Percentiles rank a stretch among this genome's conserved stretches.
These are phyloP conservation scores for Arion vulgaris DNA, from an alignment of 1,140 invertebrate species.

Conservation along the genomic window DNA sequence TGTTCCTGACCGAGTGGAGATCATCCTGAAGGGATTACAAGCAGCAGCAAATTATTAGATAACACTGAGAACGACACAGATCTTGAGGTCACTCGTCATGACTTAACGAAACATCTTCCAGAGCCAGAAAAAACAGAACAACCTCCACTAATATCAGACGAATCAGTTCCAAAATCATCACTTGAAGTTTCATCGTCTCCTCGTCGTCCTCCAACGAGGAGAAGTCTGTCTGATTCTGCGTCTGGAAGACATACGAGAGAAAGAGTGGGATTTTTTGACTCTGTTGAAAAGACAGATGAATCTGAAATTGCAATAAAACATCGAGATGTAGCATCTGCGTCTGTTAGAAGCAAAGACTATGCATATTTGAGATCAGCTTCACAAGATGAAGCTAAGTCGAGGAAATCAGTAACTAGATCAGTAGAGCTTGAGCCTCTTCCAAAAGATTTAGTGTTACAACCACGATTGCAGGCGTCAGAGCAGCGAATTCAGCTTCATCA, in stretches of 20 bases:
- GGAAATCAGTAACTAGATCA: not conserved
- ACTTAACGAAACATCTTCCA: not conserved
- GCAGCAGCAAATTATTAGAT: conserved; percentile 8
- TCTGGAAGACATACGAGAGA: not conserved
- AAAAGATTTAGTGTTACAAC: conserved; percentile 4
- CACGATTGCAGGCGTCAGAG: conserved; percentile 29
- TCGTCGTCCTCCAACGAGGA: not conserved
- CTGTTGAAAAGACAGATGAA: not conserved
- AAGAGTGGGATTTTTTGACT: not conserved
- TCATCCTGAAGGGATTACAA: not conserved
- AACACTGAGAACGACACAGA: not conserved
- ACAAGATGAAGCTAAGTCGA: not conserved
- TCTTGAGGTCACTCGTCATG: not conserved
- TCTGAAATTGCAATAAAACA: not conserved
- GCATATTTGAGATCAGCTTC: not conserved
- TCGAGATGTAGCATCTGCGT: not conserved
- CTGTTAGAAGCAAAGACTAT: too few relatives aligned
- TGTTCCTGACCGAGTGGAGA: not conserved
- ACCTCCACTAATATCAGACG: not conserved
- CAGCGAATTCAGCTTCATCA: conserved; percentile 30
- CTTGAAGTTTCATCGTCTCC: not conserved
- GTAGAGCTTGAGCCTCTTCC: not conserved
- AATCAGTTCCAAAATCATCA: not conserved
- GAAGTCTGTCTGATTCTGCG: not conserved
- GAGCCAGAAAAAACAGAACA: not conserved